A percentile compares a stretch with the other conserved stretches of the same genome.
Evolutionary conservation across 2,888 invertebrate genomes (phyloP).

Genomic region (Folsomia candida): DNA sequence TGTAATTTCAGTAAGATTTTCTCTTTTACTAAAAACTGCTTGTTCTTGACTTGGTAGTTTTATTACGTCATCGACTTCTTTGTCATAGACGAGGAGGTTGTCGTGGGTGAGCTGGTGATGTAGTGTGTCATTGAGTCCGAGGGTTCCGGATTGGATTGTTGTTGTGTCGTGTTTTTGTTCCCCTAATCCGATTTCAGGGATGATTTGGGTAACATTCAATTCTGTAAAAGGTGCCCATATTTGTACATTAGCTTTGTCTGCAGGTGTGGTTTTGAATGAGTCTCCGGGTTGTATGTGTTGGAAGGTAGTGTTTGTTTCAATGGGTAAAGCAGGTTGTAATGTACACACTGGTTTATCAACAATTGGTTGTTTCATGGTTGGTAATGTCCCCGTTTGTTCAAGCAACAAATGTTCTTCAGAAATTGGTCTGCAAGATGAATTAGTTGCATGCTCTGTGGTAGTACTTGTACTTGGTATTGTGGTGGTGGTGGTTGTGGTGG

Average conservation of each 20-base stretch:
- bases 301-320: neutral
- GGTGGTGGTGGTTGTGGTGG: neutral
- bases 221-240: neutral
- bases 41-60: neutral
- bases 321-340: neutral
- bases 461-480: neutral
- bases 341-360: neutral
- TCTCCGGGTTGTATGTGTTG: neutral
- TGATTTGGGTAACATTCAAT: slow-evolving; percentile 63
- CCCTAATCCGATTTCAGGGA: slow-evolving; percentile 69
- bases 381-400: neutral
- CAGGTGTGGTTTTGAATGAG: neutral
- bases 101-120: neutral
- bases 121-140: slow-evolving; percentile 45
- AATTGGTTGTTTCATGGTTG: neutral
- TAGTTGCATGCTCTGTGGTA: neutral
- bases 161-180: slow-evolving; percentile 76
- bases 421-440: neutral
- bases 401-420: neutral
- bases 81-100: neutral
- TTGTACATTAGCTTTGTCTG: slow-evolving; percentile 1
- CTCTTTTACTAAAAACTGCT: neutral
- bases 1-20: neutral
- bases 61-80: neutral
- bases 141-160: slow-evolving; percentile 68